Evolutionary conservation across 2,888 invertebrate species (phyloP), one percentile per base, ranked within the genome.

Genomic region (Drosophila colorata): DNA sequence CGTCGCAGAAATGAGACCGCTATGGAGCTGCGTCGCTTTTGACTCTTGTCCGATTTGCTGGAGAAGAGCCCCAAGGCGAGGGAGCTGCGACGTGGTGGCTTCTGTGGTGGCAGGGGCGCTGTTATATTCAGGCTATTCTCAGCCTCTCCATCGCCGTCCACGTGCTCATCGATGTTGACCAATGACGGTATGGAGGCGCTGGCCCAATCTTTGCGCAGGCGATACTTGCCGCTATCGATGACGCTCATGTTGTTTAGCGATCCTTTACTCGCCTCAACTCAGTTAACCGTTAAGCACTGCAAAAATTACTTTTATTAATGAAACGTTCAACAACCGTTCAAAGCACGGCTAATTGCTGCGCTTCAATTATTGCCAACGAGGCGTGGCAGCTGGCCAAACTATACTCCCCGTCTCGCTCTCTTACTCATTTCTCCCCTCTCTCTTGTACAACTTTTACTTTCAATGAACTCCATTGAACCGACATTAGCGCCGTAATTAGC

Each of bases 1-100:
- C 91, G 91, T 71, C 93, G 79, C 74, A 92, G 70, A 67, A 92
- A 91, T 25, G 91, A 87, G 18, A 91, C 90, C 84, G 90, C 93
- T 90, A 87, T 93, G 31, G 92, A 92, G 71, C 92, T 92, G 75
- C 92, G 91, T 70, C 92, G 78, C 82, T 92, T 92, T 56, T 90
- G 86, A 66, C 72, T 83, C 72, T 91, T 90, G 71, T 91, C 90
- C 51, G 89, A 78, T 60, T 90, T 91, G 67, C 90, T 90, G 49
- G 89, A 87, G 73, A 92, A 89, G 44, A 92, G 82, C 2, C 91
- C 89, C 76, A 91, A 76, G 1, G 91, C 92, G 64, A 92, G 77
- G 55, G 92, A 92, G 68, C 92, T 92, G 69, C 92, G 91, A 25
- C 92, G 81, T 8, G 90, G 89, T 4, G 92, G 89, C 74, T 92